A percentile compares a stretch with the other conserved stretches of the same genome.
phyloP scores from a whole-genome alignment of 2,113 vertebrate species.

The Coracopsis vasa region DNA sequence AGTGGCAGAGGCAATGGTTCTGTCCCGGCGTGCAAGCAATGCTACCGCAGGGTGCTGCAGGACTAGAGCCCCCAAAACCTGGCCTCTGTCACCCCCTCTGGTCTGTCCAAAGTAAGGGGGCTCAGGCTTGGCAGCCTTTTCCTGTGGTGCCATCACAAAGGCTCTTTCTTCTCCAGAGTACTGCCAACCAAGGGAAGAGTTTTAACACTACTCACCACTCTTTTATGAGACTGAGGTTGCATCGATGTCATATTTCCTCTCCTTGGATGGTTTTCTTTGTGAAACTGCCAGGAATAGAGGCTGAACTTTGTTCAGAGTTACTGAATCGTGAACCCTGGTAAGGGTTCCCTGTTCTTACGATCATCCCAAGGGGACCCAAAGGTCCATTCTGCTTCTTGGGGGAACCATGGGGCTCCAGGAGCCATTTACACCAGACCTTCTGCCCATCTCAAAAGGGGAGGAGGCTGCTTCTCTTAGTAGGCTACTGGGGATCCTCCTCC shows the following conservation, averaged over 20 bases:
- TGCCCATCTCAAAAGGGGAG: background rate
- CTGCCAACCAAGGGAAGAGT: background rate
- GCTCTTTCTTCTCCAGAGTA: background rate
- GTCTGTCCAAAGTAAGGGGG: background rate
- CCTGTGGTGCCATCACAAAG: background rate
- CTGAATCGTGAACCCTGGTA: background rate
- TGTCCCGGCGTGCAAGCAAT: rapidly evolving
- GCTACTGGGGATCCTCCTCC: background rate
- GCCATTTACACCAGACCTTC: background rate
- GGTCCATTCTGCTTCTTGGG: rapidly evolving
- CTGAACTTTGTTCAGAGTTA: background rate
- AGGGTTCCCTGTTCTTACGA: background rate
- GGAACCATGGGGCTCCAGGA: background rate
- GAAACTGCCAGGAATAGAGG: background rate
- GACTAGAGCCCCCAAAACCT: background rate
- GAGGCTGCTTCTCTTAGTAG: background rate
- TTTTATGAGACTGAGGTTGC: background rate
- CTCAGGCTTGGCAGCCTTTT: background rate
- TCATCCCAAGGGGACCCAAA: background rate
- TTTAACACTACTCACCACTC: background rate
- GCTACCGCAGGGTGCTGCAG: rapidly evolving
- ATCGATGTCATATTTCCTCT: background rate
- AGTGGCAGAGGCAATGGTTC: background rate
- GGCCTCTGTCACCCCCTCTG: rapidly evolving
- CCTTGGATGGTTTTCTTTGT: background rate